Conservation (phyloP, 2,888 invertebrate genomes). For the Stramonita haemastoma region DNA sequence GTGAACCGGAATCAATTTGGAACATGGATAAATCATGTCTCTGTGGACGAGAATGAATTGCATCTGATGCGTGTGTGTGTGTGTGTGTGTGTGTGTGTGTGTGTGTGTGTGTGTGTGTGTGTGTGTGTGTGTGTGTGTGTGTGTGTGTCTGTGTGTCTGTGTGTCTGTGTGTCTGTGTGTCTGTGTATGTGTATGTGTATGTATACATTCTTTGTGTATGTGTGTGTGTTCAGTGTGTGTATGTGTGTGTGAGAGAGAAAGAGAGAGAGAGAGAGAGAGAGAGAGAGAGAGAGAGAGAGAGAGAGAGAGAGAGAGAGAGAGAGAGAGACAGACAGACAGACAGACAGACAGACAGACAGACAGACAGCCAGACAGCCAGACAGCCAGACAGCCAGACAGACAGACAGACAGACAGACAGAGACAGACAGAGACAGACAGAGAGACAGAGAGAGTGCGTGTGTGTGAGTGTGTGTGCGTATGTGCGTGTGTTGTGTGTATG, state of each 20-base stretch:
- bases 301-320: neutral
- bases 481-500: too few relatives aligned
- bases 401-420: neutral
- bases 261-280: slow-evolving; percentile 4
- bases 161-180: too few relatives aligned
- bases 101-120: neutral
- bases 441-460: too few relatives aligned
- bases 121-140: too few relatives aligned
- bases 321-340: neutral
- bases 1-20: too few relatives aligned
- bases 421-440: too few relatives aligned
- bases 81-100: neutral
- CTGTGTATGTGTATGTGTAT: neutral
- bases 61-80: neutral
- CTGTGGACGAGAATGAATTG: too few relatives aligned
- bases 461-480: too few relatives aligned
- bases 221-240: too few relatives aligned
- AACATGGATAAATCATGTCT: too few relatives aligned
- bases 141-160: too few relatives aligned
- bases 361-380: neutral
- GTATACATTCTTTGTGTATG: neutral
- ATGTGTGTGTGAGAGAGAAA: neutral
- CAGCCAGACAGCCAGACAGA: neutral
- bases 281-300: neutral
- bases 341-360: too few relatives aligned